Evolutionary conservation across 2,797 vertebrate species (phyloP).

Genomic region (Varecia variegata): DNA sequence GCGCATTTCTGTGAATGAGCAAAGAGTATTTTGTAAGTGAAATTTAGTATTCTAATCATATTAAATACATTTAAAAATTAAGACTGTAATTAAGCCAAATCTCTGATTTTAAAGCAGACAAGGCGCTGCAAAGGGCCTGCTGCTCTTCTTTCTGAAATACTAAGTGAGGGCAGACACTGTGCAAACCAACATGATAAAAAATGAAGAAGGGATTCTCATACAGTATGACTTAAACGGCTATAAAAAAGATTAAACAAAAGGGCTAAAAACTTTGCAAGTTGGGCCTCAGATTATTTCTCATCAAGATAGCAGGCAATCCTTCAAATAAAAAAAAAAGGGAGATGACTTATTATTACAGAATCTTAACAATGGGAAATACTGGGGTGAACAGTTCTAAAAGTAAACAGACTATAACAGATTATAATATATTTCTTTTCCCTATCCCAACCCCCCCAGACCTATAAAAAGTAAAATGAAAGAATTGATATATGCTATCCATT

Average conservation of each 20-base stretch:
- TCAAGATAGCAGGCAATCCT: neutral
- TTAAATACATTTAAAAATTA: slow-evolving; percentile 44
- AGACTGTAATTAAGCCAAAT: neutral
- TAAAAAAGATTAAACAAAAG: slow-evolving; percentile 30
- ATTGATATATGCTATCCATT: neutral
- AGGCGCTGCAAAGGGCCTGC: neutral
- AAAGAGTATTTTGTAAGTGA: neutral
- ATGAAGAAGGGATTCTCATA: neutral
- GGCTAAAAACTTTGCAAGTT: neutral
- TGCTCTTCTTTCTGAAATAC: slow-evolving; percentile 40
- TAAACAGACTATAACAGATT: neutral
- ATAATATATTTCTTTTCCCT: slow-evolving; percentile 20
- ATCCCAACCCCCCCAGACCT: neutral
- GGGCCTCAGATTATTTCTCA: neutral
- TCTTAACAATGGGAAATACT: slow-evolving; percentile 1
- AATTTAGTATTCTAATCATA: slow-evolving; percentile 23
- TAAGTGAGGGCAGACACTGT: neutral
- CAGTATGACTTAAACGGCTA: neutral
- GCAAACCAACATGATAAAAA: neutral
- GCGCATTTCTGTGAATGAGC: neutral
- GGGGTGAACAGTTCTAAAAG: neutral
- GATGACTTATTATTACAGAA: neutral
- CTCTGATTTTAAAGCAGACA: neutral
- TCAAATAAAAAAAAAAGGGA: neutral
- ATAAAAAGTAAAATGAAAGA: slow-evolving; percentile 6